Evolutionary conservation across 2,888 invertebrate genomes (phyloP), one percentile per base, ranked within the genome.

Genomic region (Buathra laborator): DNA sequence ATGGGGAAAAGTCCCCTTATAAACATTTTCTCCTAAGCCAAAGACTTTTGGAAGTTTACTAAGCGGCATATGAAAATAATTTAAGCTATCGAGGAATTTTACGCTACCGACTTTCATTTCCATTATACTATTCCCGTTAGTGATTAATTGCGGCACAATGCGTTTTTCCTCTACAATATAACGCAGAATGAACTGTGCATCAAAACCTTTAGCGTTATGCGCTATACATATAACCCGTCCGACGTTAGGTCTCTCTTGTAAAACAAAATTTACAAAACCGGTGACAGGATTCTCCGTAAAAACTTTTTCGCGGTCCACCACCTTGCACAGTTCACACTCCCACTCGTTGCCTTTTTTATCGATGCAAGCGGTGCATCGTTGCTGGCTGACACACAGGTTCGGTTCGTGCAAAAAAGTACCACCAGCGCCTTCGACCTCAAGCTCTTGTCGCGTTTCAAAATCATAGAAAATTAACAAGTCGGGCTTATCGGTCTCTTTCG

Each of bases 11-110:
- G 2, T 3, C 2, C 5, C 32, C 5, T 32, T 32, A 2, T 2
- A 3, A 2, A 5, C 32, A 3, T 3, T 5, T 2, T 32, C 32
- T 3, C 3, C 32, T 3, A 91, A 81, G 56, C 84, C 89, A 70
- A 91, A 89, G 4, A 89, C 87, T 85, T 90, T 89, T 9, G 90
- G 89, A 7, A 91, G 53, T 24, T 78, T 83, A 2, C 78, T 37
- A 7, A 90, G 75, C 9, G 85, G 68, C 89, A 90, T 90, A 3
- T 88, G 90, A 56, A 91, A 88, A 83, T 90, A 91, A 85, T 89
- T 90, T 5, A 89, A 66, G 53, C 87, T 87, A 66, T 90, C 88
- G 19, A 89, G 83, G 81, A 89, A 90, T 24, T 64, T 64, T 5
- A 64, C 64, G 12, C n/a, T 32, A 14, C n/a, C 64, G 32, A 37